phyloP scores from a whole-genome alignment of 2,888 invertebrate species.

The Eulithis prunata region DNA sequence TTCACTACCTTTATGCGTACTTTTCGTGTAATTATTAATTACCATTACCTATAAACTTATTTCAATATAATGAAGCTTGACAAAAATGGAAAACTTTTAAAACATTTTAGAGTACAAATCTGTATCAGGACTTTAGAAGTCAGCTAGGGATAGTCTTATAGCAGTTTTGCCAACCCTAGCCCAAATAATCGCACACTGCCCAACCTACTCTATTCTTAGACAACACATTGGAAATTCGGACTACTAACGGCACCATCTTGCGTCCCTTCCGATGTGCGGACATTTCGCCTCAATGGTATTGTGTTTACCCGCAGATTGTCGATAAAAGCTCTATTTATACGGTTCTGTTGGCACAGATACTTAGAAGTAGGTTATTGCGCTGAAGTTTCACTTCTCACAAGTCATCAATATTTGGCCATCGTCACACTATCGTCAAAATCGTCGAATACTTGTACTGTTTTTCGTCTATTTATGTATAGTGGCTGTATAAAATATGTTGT shows the following conservation, averaged over 20 bases:
- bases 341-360: slow-evolving; percentile 30
- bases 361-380: neutral
- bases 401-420: neutral
- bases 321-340: slow-evolving; percentile 43
- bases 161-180: slow-evolving; percentile 22
- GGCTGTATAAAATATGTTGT: too few relatives aligned
- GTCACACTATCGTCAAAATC: neutral
- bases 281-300: slow-evolving; percentile 39
- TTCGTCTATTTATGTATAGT: too few relatives aligned
- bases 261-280: slow-evolving; percentile 39
- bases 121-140: neutral
- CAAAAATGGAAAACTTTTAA: too few relatives aligned
- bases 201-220: slow-evolving; percentile 35
- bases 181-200: slow-evolving; percentile 25
- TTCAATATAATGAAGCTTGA: too few relatives aligned
- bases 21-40: too few relatives aligned
- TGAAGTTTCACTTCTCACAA: slow-evolving; percentile 6
- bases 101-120: too few relatives aligned
- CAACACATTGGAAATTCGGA: slow-evolving; percentile 41
- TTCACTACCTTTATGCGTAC: too few relatives aligned
- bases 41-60: too few relatives aligned
- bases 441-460: too few relatives aligned
- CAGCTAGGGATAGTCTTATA: neutral
- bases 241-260: slow-evolving; percentile 32
- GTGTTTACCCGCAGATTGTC: slow-evolving; percentile 44